These are phyloP conservation scores for Zaprionus davidi DNA, from an alignment of 1,140 invertebrate species.

Conservation along the genomic window DNA sequence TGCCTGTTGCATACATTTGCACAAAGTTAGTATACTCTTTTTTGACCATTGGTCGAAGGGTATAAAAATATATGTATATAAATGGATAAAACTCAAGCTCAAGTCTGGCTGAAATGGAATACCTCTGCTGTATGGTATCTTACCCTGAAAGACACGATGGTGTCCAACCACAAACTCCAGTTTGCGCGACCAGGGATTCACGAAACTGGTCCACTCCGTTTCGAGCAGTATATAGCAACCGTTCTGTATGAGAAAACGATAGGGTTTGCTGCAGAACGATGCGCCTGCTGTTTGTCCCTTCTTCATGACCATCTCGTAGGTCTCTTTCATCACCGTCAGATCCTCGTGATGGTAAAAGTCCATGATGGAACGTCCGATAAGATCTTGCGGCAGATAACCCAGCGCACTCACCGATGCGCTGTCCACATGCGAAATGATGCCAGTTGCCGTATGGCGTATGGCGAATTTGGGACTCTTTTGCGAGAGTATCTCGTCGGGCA, in stretches of 20 bases:
- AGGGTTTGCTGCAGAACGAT: slow-evolving; percentile 90
- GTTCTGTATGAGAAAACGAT: slow-evolving; percentile 91
- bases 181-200: slow-evolving; percentile 96
- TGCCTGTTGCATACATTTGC: no score
- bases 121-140: neutral
- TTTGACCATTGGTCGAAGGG: no score
- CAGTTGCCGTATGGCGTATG: slow-evolving; percentile 90
- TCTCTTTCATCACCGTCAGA: slow-evolving; percentile 90
- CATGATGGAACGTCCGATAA: slow-evolving; percentile 92
- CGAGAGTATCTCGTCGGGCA: slow-evolving; percentile 86
- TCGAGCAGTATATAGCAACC: slow-evolving; percentile 92
- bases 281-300: slow-evolving; percentile 86
- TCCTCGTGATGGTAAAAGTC: slow-evolving; percentile 96
- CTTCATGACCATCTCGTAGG: slow-evolving; percentile 92
- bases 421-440: slow-evolving; percentile 91
- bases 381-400: slow-evolving; percentile 95
- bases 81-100: no score
- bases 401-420: slow-evolving; percentile 91
- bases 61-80: no score
- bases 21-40: no score
- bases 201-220: slow-evolving; percentile 96
- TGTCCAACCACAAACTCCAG: slow-evolving; percentile 96
- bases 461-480: slow-evolving; percentile 88
- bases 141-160: slow-evolving; percentile 91
- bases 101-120: neutral